phyloP scores from a whole-genome alignment of 2,888 invertebrate genomes.

The Anthrax anthrax region DNA sequence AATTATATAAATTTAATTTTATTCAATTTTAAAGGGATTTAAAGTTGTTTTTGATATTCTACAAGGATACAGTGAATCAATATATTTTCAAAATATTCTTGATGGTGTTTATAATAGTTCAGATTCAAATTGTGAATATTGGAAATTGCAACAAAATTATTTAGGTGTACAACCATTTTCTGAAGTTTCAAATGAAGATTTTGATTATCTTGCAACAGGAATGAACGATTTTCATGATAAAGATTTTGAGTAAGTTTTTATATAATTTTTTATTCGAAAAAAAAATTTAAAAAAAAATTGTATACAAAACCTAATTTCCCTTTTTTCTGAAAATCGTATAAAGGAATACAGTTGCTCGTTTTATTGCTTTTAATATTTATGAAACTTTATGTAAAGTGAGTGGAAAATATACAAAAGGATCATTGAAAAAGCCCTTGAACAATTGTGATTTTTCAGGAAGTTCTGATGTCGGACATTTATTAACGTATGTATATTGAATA shows the following conservation, averaged over 20 bases:
- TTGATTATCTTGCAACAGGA: slow-evolving; percentile 1
- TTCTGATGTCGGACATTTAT: slow-evolving; percentile 55
- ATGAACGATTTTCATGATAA: background rate
- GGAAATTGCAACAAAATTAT: background rate
- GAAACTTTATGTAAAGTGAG: slow-evolving; percentile 51
- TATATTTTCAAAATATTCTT: background rate
- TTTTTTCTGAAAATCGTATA: no score
- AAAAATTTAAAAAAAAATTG: background rate
- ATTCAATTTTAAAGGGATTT: background rate
- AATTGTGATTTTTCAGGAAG: slow-evolving; percentile 76
- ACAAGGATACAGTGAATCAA: slow-evolving; percentile 1
- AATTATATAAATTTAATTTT: background rate
- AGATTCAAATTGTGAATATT: slow-evolving; percentile 2
- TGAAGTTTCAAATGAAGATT: background rate
- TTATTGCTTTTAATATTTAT: slow-evolving; percentile 1
- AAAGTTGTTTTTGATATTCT: background rate
- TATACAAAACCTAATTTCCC: no score
- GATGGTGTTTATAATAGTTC: background rate
- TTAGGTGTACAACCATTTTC: background rate
- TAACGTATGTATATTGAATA: slow-evolving; percentile 34
- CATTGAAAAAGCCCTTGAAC: slow-evolving; percentile 50
- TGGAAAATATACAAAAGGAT: slow-evolving; percentile 58
- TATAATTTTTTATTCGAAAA: background rate
- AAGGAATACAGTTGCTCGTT: background rate
- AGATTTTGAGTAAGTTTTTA: slow-evolving; percentile 1